Evolutionary conservation across 2,797 vertebrate genomes (phyloP).

Genomic region (Aselliscus stoliczkanus): DNA sequence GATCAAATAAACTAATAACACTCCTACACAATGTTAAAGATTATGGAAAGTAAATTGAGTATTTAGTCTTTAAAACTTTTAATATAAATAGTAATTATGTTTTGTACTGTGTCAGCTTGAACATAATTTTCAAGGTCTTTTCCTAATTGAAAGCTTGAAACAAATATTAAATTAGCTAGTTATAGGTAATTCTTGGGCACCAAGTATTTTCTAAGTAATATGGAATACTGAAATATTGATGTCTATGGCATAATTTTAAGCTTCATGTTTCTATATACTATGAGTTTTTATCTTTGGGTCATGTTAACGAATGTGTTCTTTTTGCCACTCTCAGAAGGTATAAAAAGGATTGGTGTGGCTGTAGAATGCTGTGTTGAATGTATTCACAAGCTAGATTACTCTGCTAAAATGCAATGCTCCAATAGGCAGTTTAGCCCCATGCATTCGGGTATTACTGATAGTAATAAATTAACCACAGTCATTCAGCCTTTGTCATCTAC

Average conservation of each 20-base stretch:
- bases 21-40: not conserved
- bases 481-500: not conserved
- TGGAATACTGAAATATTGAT: not conserved
- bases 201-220: not conserved
- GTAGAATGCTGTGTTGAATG: not conserved
- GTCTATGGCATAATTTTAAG: not conserved
- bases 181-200: not conserved
- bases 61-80: constrained; percentile 16
- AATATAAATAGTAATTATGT: not conserved
- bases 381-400: not conserved
- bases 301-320: not conserved
- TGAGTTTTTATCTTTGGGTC: not conserved
- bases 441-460: not conserved
- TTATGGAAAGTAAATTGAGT: constrained; percentile 29
- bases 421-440: not conserved
- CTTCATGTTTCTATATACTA: not conserved
- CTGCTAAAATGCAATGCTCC: not conserved
- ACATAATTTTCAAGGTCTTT: not conserved
- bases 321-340: not conserved
- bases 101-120: not conserved
- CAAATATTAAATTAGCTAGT: constrained; percentile 5
- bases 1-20: not conserved
- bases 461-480: not conserved
- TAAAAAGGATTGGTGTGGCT: not conserved
- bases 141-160: not conserved